A percentile compares a stretch with the other conserved stretches of the same genome.
Evolutionary conservation across 2,888 invertebrate species (phyloP).

Genomic region (Orchestes rusci): DNA sequence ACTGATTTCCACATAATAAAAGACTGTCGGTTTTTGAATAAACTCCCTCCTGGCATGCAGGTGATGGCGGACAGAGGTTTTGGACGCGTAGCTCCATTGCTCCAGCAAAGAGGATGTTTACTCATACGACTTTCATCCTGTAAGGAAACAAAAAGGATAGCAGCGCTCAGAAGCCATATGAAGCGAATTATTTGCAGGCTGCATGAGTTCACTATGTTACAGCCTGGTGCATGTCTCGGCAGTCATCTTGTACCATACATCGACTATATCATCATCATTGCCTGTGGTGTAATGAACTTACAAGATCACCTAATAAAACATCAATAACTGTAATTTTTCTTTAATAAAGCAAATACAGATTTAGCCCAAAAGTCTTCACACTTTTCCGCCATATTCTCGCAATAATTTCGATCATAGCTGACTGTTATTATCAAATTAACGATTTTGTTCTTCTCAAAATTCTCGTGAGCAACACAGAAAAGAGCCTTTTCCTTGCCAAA

Average conservation of each 20-base stretch:
- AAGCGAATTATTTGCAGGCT: constrained; percentile 16
- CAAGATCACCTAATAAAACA: too few species aligned
- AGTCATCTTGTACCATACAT: background rate
- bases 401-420: constrained; percentile 15
- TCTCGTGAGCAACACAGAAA: constrained; percentile 22
- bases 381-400: constrained; percentile 9
- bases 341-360: constrained; percentile 11
- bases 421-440: constrained; percentile 14
- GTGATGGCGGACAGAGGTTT: constrained; percentile 2
- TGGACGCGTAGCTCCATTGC: background rate
- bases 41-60: background rate
- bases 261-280: too few species aligned
- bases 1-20: constrained; percentile 1
- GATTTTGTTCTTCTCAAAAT: constrained; percentile 18
- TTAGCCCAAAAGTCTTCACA: constrained; percentile 20
- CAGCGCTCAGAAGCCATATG: too few species aligned
- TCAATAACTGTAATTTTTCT: too few species aligned
- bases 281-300: too few species aligned
- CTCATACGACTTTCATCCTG: too few species aligned
- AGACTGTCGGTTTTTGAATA: background rate
- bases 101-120: too few species aligned
- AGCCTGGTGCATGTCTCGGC: constrained; percentile 1
- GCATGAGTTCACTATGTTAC: constrained; percentile 11
- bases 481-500: constrained; percentile 11
- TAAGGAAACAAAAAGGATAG: too few species aligned